phyloP scores from a whole-genome alignment of 2,113 vertebrate genomes.

The Sylvilagus bachmani region DNA sequence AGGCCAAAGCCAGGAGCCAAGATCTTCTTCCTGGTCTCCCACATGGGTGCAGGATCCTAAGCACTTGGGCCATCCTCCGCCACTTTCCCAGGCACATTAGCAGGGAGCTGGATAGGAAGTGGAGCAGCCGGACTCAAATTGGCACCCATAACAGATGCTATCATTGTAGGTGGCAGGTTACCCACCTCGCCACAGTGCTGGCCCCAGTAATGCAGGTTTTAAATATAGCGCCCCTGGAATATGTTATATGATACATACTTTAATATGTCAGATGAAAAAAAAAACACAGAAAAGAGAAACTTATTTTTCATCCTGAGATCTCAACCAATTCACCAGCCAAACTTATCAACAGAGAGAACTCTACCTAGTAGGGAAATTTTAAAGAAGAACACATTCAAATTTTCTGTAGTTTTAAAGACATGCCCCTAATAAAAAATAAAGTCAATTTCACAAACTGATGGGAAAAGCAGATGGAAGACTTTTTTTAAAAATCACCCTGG shows the following conservation, averaged over 20 bases:
- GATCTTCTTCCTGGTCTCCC: no score
- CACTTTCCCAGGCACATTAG: no score
- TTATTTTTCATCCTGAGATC: constrained; percentile 23
- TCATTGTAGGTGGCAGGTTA: no score
- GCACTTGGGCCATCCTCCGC: no score
- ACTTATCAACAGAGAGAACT: not conserved
- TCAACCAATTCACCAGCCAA: constrained; percentile 84
- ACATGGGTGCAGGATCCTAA: no score
- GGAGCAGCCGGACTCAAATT: no score
- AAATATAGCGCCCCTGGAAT: not conserved
- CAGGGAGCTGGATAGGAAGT: no score
- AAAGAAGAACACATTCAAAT: constrained; percentile 48
- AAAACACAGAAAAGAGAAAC: not conserved
- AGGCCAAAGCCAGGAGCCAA: no score
- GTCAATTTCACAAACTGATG: constrained; percentile 83
- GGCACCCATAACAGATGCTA: no score
- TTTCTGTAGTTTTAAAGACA: constrained; percentile 68
- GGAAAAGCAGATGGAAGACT: constrained; percentile 44
- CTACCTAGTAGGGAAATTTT: constrained; percentile 31
- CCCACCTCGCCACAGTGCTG: no score
- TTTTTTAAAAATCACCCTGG: constrained; percentile 8
- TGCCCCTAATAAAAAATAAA: constrained; percentile 63
- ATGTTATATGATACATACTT: not conserved
- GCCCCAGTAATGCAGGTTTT: not conserved
- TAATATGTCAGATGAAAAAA: constrained; percentile 15